Conservation (phyloP, 1,140 invertebrate genomes). For the Centruroides vittatus region DNA sequence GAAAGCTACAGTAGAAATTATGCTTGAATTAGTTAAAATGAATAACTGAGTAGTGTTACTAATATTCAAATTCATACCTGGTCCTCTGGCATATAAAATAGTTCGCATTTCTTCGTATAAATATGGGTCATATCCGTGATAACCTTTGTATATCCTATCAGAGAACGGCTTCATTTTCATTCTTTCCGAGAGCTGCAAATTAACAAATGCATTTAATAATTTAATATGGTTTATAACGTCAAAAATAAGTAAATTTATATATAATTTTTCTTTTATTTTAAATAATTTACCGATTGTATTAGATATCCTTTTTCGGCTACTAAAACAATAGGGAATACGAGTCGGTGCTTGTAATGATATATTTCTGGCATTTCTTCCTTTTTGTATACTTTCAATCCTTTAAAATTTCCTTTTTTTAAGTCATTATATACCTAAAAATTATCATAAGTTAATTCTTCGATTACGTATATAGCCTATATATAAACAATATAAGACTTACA, state of each 20-base stretch:
- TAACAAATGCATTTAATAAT: too few relatives aligned
- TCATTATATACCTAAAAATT: conserved; percentile 12
- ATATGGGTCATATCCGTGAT: conserved; percentile 27
- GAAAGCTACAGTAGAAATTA: neutral
- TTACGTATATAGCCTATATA: too few relatives aligned
- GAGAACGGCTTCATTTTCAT: conserved; percentile 10
- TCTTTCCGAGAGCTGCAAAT: conserved; percentile 7
- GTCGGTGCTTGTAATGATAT: conserved; percentile 25
- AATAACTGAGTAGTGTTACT: too few relatives aligned
- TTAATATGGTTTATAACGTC: too few relatives aligned
- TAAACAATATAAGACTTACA: too few relatives aligned
- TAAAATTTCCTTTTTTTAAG: conserved; percentile 6
- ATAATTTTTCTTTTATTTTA: neutral
- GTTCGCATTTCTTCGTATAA: conserved; percentile 26
- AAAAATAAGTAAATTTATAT: too few relatives aligned
- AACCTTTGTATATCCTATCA: conserved; percentile 16
- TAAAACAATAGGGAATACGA: conserved; percentile 25
- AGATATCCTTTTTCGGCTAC: conserved; percentile 26
- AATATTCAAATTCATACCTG: conserved; percentile 15
- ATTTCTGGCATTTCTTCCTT: conserved; percentile 26
- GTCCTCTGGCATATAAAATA: conserved; percentile 30
- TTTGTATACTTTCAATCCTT: conserved; percentile 21
- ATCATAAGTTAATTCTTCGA: too few relatives aligned
- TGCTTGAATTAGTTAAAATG: too few relatives aligned
- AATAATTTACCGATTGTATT: conserved; percentile 21